Percentiles rank a stretch among this genome's conserved stretches.
These are phyloP conservation scores for Spisula solida DNA, from an alignment of 2,888 invertebrate species.

Conservation along the genomic window DNA sequence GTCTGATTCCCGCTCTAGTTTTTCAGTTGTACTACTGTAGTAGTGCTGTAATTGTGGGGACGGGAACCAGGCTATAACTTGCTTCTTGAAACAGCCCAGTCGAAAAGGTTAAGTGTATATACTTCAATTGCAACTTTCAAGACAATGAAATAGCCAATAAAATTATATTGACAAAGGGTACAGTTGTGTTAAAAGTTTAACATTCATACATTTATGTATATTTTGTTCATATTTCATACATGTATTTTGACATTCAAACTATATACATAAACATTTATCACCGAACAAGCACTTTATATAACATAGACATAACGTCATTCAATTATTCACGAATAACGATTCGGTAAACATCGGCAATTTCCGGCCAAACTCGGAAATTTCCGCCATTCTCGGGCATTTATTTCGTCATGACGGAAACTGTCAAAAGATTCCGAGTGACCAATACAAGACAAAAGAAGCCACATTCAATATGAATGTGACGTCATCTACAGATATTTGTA, in stretches of 20 bases:
- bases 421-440: too few relatives aligned
- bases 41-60: too few relatives aligned
- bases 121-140: neutral
- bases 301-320: neutral
- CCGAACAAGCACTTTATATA: conserved; percentile 11
- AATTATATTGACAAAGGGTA: neutral
- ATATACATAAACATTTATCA: neutral
- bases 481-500: neutral
- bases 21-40: too few relatives aligned
- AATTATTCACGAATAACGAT: neutral
- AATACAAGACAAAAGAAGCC: neutral
- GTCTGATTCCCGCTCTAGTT: too few relatives aligned
- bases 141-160: too few relatives aligned
- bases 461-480: neutral
- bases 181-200: neutral
- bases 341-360: too few relatives aligned
- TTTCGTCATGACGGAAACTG: too few relatives aligned
- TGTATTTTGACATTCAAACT: neutral
- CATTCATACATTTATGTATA: neutral
- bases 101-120: too few relatives aligned
- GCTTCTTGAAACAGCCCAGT: too few relatives aligned
- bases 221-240: neutral
- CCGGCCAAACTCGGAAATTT: too few relatives aligned
- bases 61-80: too few relatives aligned
- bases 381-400: too few relatives aligned